Evolutionary conservation across 2,797 vertebrate species (phyloP).

Genomic region (Astyanax mexicanus): DNA sequence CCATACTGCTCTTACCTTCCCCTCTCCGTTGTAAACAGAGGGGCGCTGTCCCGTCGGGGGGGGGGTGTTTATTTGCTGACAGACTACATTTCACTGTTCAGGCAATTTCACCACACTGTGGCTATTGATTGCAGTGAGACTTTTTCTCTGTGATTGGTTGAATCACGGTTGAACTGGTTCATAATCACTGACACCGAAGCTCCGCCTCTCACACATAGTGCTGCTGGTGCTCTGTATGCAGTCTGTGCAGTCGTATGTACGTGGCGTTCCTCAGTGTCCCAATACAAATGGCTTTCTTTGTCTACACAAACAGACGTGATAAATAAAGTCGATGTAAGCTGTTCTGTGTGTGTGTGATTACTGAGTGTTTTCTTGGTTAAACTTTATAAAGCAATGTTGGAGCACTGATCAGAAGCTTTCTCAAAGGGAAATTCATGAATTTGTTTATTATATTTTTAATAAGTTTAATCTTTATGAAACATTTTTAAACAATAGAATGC

Average conservation of each 20-base stretch:
- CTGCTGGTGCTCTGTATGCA: constrained; percentile 50
- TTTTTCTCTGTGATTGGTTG: constrained; percentile 6
- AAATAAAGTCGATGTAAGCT: constrained; percentile 43
- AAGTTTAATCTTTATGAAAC: no score
- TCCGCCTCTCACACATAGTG: constrained; percentile 29
- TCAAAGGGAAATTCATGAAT: no score
- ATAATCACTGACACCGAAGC: constrained; percentile 35
- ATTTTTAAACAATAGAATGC: no score
- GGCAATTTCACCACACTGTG: neutral
- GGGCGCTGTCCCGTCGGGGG: neutral
- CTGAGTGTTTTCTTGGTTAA: neutral
- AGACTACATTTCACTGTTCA: constrained; percentile 25
- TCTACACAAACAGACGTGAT: constrained; percentile 22
- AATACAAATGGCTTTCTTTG: constrained; percentile 49
- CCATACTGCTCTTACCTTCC: neutral
- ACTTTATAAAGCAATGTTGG: no score
- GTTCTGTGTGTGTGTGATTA: neutral
- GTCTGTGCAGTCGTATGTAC: constrained; percentile 46
- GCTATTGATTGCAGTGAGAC: neutral
- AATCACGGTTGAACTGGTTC: constrained; percentile 13
- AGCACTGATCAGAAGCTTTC: no score
- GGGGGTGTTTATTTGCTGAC: constrained; percentile 11
- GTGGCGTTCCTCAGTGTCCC: constrained; percentile 49
- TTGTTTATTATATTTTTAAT: no score
- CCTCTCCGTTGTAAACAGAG: constrained; percentile 13